phyloP scores from a whole-genome alignment of 2,888 invertebrate species.

The Agrochola circellaris region DNA sequence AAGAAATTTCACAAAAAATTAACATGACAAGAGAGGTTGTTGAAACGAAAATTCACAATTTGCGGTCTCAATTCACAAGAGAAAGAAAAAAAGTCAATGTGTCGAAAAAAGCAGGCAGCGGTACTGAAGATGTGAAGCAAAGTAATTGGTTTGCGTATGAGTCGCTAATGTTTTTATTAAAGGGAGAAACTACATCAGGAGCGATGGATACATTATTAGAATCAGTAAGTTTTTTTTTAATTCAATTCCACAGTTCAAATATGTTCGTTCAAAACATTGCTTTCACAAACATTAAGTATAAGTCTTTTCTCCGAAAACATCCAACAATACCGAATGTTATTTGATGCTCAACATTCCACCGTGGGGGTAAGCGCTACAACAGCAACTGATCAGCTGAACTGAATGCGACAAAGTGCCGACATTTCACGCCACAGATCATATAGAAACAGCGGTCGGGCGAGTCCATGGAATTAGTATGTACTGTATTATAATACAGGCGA shows the following conservation, averaged over 20 bases:
- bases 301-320: background rate
- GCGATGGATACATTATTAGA: slow-evolving; percentile 7
- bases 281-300: background rate
- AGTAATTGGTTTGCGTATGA: slow-evolving; percentile 47
- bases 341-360: too few species aligned
- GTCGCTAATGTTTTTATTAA: slow-evolving; percentile 37
- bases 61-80: slow-evolving; percentile 47
- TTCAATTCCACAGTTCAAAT: background rate
- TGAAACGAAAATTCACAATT: slow-evolving; percentile 46
- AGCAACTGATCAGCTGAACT: too few species aligned
- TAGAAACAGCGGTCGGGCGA: background rate
- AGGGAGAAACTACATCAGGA: slow-evolving; percentile 15
- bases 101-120: slow-evolving; percentile 22
- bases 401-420: too few species aligned
- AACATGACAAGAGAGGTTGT: slow-evolving; percentile 39
- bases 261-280: background rate
- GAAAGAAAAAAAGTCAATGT: slow-evolving; percentile 41
- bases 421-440: background rate
- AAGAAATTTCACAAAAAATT: slow-evolving; percentile 31
- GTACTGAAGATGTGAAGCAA: slow-evolving; percentile 18
- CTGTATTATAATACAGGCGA: background rate
- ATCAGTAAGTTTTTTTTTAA: slow-evolving; percentile 3
- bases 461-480: background rate
- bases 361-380: too few species aligned
- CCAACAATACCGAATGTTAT: background rate